phyloP scores from a whole-genome alignment of 2,888 invertebrate species.

The Disparrhopalites patrizii region DNA sequence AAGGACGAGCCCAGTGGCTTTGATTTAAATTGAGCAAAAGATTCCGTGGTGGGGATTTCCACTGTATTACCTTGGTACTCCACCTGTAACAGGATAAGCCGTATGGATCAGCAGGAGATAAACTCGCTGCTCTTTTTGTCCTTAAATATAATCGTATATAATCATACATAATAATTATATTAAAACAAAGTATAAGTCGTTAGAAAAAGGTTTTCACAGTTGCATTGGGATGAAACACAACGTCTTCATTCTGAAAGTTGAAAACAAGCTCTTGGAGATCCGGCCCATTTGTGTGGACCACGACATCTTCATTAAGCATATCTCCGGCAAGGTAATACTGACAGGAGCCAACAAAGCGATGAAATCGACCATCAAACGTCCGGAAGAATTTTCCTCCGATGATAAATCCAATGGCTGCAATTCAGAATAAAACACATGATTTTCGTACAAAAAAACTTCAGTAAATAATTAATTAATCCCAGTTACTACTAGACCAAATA shows the following conservation, averaged over 20 bases:
- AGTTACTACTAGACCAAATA: neutral
- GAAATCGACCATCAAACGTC: constrained; percentile 79
- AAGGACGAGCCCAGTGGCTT: constrained; percentile 33
- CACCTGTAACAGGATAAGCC: constrained; percentile 2
- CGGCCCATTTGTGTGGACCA: constrained; percentile 64
- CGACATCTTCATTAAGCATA: constrained; percentile 74
- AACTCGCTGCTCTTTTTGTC: too few species aligned
- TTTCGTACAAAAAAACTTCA: neutral
- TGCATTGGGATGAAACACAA: constrained; percentile 63
- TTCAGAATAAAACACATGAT: neutral
- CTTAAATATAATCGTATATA: too few species aligned
- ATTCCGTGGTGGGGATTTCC: neutral
- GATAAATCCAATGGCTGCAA: constrained; percentile 64
- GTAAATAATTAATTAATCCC: neutral
- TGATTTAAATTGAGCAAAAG: constrained; percentile 7
- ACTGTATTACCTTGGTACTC: neutral
- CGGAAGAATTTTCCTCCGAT: constrained; percentile 77
- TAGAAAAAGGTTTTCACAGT: constrained; percentile 54
- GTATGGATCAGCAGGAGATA: too few species aligned
- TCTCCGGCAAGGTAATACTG: constrained; percentile 80
- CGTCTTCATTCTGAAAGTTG: constrained; percentile 62
- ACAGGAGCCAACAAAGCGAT: constrained; percentile 74
- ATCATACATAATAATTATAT: too few species aligned
- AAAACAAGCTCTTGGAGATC: constrained; percentile 55
- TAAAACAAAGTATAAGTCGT: too few species aligned